Conservation (phyloP, 2,797 vertebrate species). For the Eulemur mongoz region DNA sequence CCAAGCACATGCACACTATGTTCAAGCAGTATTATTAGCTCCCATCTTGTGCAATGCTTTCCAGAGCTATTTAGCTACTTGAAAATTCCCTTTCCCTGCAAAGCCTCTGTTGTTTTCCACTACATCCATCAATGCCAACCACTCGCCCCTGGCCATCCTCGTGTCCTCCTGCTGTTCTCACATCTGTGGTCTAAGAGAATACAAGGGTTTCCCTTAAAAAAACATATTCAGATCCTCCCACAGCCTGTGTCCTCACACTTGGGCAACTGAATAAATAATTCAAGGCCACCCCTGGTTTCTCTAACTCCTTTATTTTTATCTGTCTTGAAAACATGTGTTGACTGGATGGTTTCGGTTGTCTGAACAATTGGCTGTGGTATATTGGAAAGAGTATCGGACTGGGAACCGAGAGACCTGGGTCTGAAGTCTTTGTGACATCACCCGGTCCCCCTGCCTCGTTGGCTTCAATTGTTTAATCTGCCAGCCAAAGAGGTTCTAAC, state of each 20-base stretch:
- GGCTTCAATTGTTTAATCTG: not conserved
- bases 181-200: constrained; percentile 74
- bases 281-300: constrained; percentile 72
- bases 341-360: constrained; percentile 62
- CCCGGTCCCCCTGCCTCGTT: not conserved
- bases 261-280: constrained; percentile 80
- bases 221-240: constrained; percentile 68
- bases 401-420: not conserved
- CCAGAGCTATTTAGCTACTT: constrained; percentile 60
- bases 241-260: constrained; percentile 68
- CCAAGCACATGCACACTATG: not conserved
- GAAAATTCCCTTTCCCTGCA: constrained; percentile 52
- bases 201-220: constrained; percentile 75
- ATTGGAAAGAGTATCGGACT: not conserved
- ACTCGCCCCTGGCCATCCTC: constrained; percentile 63
- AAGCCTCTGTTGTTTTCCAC: constrained; percentile 69
- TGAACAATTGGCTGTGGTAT: not conserved
- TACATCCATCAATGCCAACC: constrained; percentile 76
- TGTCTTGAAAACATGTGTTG: constrained; percentile 70
- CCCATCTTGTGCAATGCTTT: constrained; percentile 17
- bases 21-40: constrained; percentile 7
- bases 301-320: constrained; percentile 66
- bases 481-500: not conserved
- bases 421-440: not conserved
- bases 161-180: constrained; percentile 69